phyloP scores from a whole-genome alignment of 2,888 invertebrate genomes.

The Malacosoma neustria region DNA sequence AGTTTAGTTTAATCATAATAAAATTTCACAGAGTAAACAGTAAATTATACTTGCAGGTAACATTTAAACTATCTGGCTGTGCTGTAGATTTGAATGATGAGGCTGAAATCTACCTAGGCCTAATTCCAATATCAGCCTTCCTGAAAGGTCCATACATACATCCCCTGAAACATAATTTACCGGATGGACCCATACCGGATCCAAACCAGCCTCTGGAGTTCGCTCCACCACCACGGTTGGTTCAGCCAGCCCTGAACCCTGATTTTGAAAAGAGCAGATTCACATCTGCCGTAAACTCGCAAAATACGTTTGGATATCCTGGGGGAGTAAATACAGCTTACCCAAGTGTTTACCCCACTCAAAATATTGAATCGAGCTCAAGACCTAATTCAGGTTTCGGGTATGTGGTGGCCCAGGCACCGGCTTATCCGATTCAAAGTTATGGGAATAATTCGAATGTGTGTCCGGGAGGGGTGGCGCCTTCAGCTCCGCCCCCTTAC shows the following conservation, averaged over 20 bases:
- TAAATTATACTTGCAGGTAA: slow-evolving; percentile 27
- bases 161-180: slow-evolving; percentile 34
- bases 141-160: slow-evolving; percentile 24
- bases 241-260: background rate
- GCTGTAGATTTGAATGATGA: slow-evolving; percentile 39
- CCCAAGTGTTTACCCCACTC: too few relatives aligned
- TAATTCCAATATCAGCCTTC: slow-evolving; percentile 28
- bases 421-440: background rate
- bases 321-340: too few relatives aligned
- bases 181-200: slow-evolving; percentile 28
- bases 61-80: slow-evolving; percentile 43
- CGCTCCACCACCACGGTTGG: background rate
- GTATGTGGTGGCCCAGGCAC: background rate
- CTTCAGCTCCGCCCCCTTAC: background rate
- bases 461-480: background rate
- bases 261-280: background rate
- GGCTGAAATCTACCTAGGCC: slow-evolving; percentile 39
- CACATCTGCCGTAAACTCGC: too few relatives aligned
- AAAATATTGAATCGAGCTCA: too few relatives aligned
- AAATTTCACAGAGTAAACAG: too few relatives aligned
- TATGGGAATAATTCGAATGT: background rate
- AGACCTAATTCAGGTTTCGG: too few relatives aligned
- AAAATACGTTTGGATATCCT: too few relatives aligned
- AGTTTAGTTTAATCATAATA: too few relatives aligned
- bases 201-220: background rate